phyloP scores from a whole-genome alignment of 1,140 invertebrate genomes.

The Oryctes rhinoceros region DNA sequence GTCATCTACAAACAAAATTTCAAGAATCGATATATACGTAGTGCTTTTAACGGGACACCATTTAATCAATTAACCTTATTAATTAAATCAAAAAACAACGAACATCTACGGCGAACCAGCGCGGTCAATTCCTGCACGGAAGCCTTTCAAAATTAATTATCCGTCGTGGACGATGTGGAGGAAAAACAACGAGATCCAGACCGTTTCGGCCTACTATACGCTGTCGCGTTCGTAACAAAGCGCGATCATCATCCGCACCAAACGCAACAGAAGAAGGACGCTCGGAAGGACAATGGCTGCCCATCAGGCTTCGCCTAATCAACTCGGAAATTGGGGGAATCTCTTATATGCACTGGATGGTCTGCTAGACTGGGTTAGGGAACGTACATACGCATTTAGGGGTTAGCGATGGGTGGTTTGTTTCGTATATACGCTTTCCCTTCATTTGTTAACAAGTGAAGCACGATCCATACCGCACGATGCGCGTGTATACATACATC shows the following conservation, averaged over 20 bases:
- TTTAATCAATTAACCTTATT: background rate
- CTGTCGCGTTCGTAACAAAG: background rate
- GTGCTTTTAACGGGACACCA: background rate
- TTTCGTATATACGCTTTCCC: background rate
- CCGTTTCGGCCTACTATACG: background rate
- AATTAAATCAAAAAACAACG: background rate
- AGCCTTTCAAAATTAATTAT: constrained; percentile 16
- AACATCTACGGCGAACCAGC: background rate
- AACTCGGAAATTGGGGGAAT: constrained; percentile 5
- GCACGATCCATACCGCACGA: background rate
- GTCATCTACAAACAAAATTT: too few relatives aligned
- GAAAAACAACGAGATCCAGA: background rate
- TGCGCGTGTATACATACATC: constrained; percentile 4
- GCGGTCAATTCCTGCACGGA: background rate
- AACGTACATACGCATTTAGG: background rate
- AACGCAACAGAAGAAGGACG: constrained; percentile 17
- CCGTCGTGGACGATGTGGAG: background rate
- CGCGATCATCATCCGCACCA: background rate
- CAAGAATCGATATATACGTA: too few relatives aligned
- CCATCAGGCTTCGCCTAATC: constrained; percentile 17
- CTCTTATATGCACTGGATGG: background rate
- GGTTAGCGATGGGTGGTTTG: background rate
- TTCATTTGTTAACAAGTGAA: constrained; percentile 19
- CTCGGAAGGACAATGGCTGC: constrained; percentile 12
- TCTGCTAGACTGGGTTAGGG: background rate